Base-by-base conservation (phyloP, 2,797 vertebrate genomes). In the Momotus momota region DNA sequence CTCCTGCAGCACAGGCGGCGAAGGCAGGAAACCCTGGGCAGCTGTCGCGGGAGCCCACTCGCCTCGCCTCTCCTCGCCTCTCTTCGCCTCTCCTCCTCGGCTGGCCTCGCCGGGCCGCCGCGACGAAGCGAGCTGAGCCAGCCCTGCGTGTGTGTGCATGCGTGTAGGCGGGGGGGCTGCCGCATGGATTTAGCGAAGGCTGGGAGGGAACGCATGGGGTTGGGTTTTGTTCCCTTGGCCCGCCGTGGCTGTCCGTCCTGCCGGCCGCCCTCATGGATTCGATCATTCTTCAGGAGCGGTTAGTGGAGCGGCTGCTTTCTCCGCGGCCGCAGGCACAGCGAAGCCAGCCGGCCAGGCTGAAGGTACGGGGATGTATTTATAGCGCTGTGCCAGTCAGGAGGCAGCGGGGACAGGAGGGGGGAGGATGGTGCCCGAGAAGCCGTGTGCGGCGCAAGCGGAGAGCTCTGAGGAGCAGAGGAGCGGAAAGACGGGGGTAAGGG, bases 281-380 rank as follows among this genome's bases (percentile, higher is more conserved):
- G 85, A 98, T 99, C 98, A 98, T 99, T 92, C 98, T 99, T 94
- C 99, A 99, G 97, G 99, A 99, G 97, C 99, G 99, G 97, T 98
- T 99, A 91, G 99, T 99, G 94, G 99, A 99, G 97, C 98, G 98
- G 94, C 98, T 99, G 97, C 98, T 99, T 91, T 99, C 99, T 70
- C 99, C 99, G 9, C 98, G 99, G 97, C 98, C 98, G 58, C 98
- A 97, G 96, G 97, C 97, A 91, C 98, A 98, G 97, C 97, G 98
- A 89, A 97, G 97, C 95, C 99, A 99, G 94, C 98, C 98, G 0
- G 98, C 98, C 97, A 98, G 98, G 95, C 98, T 99, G 98, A 99
- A 99, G 99, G 99, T 99, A 98, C 97, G 78, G 90, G 70, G 77
- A 64, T 89, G 86, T 94, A 94, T 97, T 96, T 95, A 97, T 95